Base-by-base conservation (phyloP, 2,888 invertebrate genomes). In the Caenorhabditis sp. region DNA sequence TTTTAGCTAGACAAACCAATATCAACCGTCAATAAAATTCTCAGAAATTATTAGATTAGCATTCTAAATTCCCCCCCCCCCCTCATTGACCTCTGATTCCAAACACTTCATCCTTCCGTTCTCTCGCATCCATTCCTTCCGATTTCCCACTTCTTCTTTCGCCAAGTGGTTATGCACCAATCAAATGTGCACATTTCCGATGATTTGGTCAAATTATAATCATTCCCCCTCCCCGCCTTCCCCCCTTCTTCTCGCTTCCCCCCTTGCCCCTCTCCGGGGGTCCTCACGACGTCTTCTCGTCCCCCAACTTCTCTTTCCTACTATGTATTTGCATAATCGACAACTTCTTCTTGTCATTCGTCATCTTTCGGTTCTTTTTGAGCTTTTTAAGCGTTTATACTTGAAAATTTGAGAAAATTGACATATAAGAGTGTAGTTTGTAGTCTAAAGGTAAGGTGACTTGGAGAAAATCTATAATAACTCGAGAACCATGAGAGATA, bases 311-410 rank as follows among this genome's bases (percentile, higher is more conserved):
- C 9, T 32, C 9, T 9, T 32, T 9, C 32, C 18, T 40, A 26
- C 55, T 60, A 58, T 55, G 47, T 64, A 72, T 72, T 72, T 72
- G 47, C 72, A 72, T 72, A 72, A 72, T 72, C 72, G 72, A 72
- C 64, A 58, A 72, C 47, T 53, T 53, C 26, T 28, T 22, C 55
- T 3, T n/a, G n/a, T n/a, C n/a, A 15, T 28, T 26, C 40, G 9
- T 35, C 51, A 20, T 35, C 50, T 64, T 32, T 51, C 20, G n/a
- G n/a, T 8, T 20, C 5, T 51, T 64, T 47, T 20, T n/a, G 40
- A 40, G 4, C 11, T 47, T n/a, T 47, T 18, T n/a, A 4, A 9
- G 51, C 22, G 50, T 50, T 50, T 50, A 24, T 51, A 3, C n/a
- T 20, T 32, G 32, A 9, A 9, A 32, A 32, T 6, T 6, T 32